A percentile compares a stretch with the other conserved stretches of the same genome.
Conservation (phyloP, 1,140 invertebrate species). For the Zaprionus ornatus region DNA sequence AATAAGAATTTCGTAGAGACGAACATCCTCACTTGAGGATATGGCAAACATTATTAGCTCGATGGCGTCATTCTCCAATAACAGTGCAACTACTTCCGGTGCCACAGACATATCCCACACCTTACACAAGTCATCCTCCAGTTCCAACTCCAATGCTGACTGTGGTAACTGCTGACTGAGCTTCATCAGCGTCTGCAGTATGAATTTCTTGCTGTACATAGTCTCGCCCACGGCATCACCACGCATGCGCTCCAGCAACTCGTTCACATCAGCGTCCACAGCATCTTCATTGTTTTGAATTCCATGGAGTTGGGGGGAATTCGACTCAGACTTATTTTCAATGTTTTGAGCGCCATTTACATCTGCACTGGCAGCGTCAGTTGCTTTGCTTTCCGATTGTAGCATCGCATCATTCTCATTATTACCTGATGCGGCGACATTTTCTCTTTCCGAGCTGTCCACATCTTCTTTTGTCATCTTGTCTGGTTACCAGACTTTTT, state of each 20-base stretch:
- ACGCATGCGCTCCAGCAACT: constrained; percentile 84
- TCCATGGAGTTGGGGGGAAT: constrained; percentile 48
- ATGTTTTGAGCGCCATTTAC: constrained; percentile 18
- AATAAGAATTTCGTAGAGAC: constrained; percentile 89
- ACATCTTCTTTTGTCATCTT: constrained; percentile 51
- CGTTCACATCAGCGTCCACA: constrained; percentile 42
- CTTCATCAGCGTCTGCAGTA: constrained; percentile 87
- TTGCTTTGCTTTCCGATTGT: constrained; percentile 18
- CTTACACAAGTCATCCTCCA: constrained; percentile 89
- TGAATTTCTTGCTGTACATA: constrained; percentile 89
- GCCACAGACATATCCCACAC: constrained; percentile 92
- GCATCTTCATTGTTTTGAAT: constrained; percentile 44
- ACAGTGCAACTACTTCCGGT: constrained; percentile 88
- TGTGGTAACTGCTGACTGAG: constrained; percentile 79
- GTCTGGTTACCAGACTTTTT: neutral
- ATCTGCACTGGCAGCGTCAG: neutral
- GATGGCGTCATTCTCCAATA: constrained; percentile 87
- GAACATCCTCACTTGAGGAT: constrained; percentile 84
- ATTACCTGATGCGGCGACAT: constrained; percentile 2
- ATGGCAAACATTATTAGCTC: constrained; percentile 85
- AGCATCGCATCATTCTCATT: constrained; percentile 14
- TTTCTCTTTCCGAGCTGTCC: constrained; percentile 29
- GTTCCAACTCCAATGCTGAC: constrained; percentile 82
- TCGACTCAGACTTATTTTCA: constrained; percentile 25
- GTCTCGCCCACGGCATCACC: constrained; percentile 91